A percentile compares a stretch with the other conserved stretches of the same genome.
Evolutionary conservation across 92 coral and sea anemone genomes (phyloP).

Genomic region (Montipora capitata): DNA sequence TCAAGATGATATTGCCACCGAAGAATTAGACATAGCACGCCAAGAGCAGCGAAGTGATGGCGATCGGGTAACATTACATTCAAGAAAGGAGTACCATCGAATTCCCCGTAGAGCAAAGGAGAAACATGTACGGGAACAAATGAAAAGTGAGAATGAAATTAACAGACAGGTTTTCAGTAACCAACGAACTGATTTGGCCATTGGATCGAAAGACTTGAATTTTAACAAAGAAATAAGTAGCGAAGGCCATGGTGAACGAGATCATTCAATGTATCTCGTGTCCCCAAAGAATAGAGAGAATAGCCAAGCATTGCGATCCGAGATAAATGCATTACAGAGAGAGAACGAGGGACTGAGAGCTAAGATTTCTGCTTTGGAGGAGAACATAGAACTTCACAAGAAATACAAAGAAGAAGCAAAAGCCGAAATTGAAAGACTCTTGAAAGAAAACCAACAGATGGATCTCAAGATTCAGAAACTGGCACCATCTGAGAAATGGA

Average conservation of each 20-base stretch:
- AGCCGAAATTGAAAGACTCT: conserved; percentile 86
- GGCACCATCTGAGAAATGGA: background rate
- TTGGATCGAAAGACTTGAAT: background rate
- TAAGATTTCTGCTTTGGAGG: conserved; percentile 90
- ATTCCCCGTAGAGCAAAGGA: background rate
- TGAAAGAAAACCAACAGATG: conserved; percentile 76
- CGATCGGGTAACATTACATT: background rate
- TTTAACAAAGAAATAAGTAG: background rate
- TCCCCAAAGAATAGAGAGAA: conserved; percentile 77
- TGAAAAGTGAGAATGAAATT: background rate
- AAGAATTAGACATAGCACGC: background rate
- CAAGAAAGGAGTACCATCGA: background rate
- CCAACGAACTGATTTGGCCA: background rate
- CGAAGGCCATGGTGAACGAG: background rate
- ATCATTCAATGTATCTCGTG: conserved; percentile 15
- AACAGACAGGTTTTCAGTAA: background rate
- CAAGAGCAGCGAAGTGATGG: background rate
- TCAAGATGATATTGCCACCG: conserved; percentile 6
- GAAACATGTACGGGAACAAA: background rate
- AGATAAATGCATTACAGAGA: conserved; percentile 74
- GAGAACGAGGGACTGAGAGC: conserved; percentile 96
- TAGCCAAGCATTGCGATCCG: conserved; percentile 65
- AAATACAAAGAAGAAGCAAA: conserved; percentile 91
- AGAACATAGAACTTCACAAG: conserved; percentile 91
- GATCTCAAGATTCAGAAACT: conserved; percentile 32